These are phyloP conservation scores for Neoitamus cyanurus DNA, from an alignment of 2,888 invertebrate genomes.

Conservation along the genomic window DNA sequence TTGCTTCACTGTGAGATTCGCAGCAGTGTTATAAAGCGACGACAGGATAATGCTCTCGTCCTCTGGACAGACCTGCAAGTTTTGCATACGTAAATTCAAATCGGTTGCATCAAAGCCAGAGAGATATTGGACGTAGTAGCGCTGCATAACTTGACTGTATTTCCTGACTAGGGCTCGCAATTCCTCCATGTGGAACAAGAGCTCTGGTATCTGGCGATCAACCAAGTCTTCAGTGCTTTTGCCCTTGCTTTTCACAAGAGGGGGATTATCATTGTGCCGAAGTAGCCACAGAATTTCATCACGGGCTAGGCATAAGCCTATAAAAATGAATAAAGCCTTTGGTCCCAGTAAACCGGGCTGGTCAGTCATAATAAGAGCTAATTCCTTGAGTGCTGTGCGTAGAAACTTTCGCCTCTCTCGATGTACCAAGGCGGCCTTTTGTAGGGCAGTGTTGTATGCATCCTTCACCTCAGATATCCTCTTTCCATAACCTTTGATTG, in stretches of 20 bases:
- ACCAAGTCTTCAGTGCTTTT: constrained; percentile 93
- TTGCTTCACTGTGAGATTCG: constrained; percentile 89
- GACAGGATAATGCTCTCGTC: constrained; percentile 95
- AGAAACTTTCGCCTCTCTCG: constrained; percentile 96
- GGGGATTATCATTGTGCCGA: constrained; percentile 96
- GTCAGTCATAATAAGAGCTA: constrained; percentile 94
- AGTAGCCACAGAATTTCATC: constrained; percentile 98
- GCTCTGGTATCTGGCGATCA: constrained; percentile 95
- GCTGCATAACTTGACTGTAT: constrained; percentile 96
- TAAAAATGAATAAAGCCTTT: constrained; percentile 95
- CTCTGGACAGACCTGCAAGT: constrained; percentile 86
- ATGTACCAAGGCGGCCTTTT: constrained; percentile 91
- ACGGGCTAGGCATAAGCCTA: constrained; percentile 93
- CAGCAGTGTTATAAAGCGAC: constrained; percentile 89
- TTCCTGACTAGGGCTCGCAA: constrained; percentile 92
- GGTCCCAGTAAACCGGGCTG: constrained; percentile 98
- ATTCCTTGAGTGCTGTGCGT: constrained; percentile 92
- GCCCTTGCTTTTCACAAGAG: constrained; percentile 84
- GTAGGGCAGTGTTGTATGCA: constrained; percentile 88
- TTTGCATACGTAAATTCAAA: constrained; percentile 86
- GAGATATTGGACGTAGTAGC: constrained; percentile 97
- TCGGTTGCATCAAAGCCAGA: constrained; percentile 95
- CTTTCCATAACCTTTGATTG: constrained; percentile 93
- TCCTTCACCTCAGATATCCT: constrained; percentile 96
- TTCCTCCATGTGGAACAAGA: constrained; percentile 98